Conservation (phyloP, 1,140 invertebrate species). For the Calosoma granatense region DNA sequence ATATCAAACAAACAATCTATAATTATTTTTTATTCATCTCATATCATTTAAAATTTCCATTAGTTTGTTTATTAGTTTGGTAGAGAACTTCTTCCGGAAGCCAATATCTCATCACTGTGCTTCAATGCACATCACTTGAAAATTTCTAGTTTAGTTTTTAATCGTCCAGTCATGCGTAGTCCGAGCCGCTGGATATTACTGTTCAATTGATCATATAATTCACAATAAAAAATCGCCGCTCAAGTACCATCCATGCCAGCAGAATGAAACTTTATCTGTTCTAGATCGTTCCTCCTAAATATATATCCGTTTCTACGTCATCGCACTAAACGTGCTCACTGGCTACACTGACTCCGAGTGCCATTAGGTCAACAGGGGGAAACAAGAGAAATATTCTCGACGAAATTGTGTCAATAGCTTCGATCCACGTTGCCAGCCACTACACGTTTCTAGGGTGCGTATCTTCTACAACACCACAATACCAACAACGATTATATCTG, state of each 20-base stretch:
- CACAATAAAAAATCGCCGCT: neutral
- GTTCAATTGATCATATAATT: neutral
- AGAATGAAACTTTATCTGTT: neutral
- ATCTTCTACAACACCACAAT: no score
- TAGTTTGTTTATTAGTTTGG: no score
- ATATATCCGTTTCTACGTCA: neutral
- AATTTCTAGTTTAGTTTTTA: neutral
- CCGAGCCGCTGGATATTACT: neutral
- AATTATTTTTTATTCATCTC: no score
- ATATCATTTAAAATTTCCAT: no score
- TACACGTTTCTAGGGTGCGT: no score
- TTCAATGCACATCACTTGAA: no score
- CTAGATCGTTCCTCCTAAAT: neutral
- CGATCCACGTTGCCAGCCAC: no score
- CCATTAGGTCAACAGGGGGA: neutral
- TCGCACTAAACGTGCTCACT: neutral
- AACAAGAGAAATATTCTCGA: conserved; percentile 3
- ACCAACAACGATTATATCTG: no score
- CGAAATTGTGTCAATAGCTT: neutral
- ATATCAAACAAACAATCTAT: no score
- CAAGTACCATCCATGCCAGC: neutral
- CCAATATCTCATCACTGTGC: no score
- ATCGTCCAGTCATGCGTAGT: neutral
- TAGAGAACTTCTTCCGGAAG: no score
- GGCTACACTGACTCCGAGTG: neutral